Percentiles rank a stretch among this genome's conserved stretches.
phyloP scores from a whole-genome alignment of 2,113 vertebrate genomes.

The Ploceus nigricollis region DNA sequence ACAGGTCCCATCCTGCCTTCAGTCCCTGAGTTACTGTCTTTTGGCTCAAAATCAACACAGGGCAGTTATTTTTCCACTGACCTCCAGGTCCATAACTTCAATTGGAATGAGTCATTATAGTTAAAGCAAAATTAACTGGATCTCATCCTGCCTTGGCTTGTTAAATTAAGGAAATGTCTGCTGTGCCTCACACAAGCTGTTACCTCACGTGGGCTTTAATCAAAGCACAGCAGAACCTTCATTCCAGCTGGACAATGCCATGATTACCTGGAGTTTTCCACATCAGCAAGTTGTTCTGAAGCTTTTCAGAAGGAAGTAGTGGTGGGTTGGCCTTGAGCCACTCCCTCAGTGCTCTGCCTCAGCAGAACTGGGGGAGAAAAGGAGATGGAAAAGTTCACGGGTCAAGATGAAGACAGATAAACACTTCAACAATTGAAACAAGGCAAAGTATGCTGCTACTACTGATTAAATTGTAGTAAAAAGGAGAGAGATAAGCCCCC shows the following conservation, averaged over 20 bases:
- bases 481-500: neutral
- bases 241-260: neutral
- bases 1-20: neutral
- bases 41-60: neutral
- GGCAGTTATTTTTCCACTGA: neutral
- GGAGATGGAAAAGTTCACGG: neutral
- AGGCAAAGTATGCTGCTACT: too few species aligned
- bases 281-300: neutral
- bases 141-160: neutral
- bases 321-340: neutral
- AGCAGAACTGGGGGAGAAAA: neutral
- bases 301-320: neutral
- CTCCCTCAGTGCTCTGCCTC: neutral
- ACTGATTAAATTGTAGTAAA: neutral
- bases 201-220: neutral
- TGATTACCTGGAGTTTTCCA: neutral
- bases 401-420: neutral
- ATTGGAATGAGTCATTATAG: neutral
- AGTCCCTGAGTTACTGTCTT: neutral
- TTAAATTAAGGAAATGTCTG: neutral
- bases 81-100: neutral
- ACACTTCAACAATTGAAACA: neutral
- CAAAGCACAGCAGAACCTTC: neutral
- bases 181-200: neutral
- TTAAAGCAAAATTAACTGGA: neutral